A percentile compares a stretch with the other conserved stretches of the same genome.
Evolutionary conservation across 2,113 vertebrate genomes (phyloP).

Genomic region (Campylomormyrus numenius): DNA sequence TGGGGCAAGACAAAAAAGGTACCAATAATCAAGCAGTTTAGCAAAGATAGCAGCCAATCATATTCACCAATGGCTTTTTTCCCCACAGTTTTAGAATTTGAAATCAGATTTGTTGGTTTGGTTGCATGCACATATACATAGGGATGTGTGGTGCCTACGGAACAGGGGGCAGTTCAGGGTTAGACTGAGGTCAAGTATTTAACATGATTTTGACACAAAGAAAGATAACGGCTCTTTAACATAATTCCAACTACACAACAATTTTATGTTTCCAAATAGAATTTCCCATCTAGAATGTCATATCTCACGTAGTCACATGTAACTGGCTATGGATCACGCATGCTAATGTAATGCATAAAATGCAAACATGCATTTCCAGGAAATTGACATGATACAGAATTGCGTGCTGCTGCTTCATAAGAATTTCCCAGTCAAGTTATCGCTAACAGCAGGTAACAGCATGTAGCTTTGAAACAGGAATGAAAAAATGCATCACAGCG

Average conservation of each 20-base stretch:
- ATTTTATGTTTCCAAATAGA: background rate
- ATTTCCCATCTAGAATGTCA: background rate
- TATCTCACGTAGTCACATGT: background rate
- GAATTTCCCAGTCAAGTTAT: background rate
- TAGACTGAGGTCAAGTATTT: background rate
- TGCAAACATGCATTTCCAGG: background rate
- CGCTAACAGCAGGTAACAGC: background rate
- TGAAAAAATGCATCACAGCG: background rate
- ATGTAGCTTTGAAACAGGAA: background rate
- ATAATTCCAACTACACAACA: background rate
- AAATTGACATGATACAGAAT: background rate
- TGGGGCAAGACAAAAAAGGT: background rate
- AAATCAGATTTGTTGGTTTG: background rate
- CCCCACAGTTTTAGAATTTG: background rate
- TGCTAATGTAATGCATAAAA: conserved; percentile 1
- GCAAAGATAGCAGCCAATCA: background rate
- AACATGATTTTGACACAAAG: background rate
- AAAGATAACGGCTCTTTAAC: background rate
- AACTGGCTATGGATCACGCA: background rate
- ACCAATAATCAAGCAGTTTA: background rate
- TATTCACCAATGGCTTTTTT: background rate
- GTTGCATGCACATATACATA: background rate
- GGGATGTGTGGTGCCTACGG: no score
- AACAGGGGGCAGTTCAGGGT: background rate
- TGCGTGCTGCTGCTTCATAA: background rate